Conservation (phyloP, 1,140 invertebrate genomes). For the Drosophila nigromelanica region DNA sequence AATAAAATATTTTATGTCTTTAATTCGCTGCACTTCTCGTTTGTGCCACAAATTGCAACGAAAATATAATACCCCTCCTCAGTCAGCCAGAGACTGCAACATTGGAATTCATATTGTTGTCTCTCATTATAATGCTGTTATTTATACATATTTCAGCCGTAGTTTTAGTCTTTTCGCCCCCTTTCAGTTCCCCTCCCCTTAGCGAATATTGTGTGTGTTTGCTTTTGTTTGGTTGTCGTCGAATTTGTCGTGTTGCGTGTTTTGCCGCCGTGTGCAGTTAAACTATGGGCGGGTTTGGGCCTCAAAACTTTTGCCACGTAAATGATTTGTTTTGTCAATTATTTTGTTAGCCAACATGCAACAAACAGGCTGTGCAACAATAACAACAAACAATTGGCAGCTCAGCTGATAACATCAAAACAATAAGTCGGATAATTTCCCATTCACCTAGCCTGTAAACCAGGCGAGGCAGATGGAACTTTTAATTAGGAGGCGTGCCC, state of each 20-base stretch:
- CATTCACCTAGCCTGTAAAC: slow-evolving; percentile 5
- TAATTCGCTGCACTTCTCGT: not conserved
- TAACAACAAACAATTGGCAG: slow-evolving; percentile 6
- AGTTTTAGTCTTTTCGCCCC: slow-evolving; percentile 4
- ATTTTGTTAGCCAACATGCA: slow-evolving; percentile 81
- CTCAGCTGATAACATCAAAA: slow-evolving; percentile 81
- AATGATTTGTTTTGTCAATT: slow-evolving; percentile 83
- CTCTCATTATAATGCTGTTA: slow-evolving; percentile 71
- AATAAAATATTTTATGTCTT: not conserved
- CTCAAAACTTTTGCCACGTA: slow-evolving; percentile 75
- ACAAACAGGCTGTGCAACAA: slow-evolving; percentile 37
- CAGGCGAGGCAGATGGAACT: slow-evolving; percentile 16
- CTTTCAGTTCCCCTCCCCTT: not conserved
- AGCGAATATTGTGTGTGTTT: slow-evolving; percentile 2
- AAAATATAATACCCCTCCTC: slow-evolving; percentile 6
- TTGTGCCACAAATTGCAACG: slow-evolving; percentile 10
- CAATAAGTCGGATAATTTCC: slow-evolving; percentile 48
- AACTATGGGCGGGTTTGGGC: slow-evolving; percentile 34
- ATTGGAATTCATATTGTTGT: slow-evolving; percentile 35
- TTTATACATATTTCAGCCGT: slow-evolving; percentile 57
- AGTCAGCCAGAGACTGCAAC: slow-evolving; percentile 12
- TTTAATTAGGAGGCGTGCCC: slow-evolving; percentile 72
- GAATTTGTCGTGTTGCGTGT: slow-evolving; percentile 68
- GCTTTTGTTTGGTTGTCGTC: slow-evolving; percentile 57
- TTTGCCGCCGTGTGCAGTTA: slow-evolving; percentile 67